Base-by-base conservation (phyloP, 2,797 vertebrate genomes). In the Agapornis canus region DNA sequence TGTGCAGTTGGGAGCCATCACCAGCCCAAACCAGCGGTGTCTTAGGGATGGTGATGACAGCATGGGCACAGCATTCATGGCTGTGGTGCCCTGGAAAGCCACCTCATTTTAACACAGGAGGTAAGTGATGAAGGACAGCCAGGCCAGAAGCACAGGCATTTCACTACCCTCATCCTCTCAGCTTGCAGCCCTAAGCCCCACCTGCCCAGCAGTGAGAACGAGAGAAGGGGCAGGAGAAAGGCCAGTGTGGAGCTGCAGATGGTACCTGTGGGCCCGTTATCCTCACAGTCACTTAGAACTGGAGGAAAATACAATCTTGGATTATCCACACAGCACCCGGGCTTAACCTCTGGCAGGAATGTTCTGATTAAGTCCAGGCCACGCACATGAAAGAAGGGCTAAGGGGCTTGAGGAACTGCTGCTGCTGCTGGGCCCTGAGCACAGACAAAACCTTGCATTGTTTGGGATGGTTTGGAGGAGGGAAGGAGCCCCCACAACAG, bases 331-430 rank as follows among this genome's bases (percentile, higher is more conserved):
- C 7, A 5, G 49, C 8, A 14, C 64, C 84, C 87, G 39, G 45
- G 65, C 57, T 96, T 96, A 92, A 92, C 45, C 82, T 94, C 76
- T 77, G 56, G 9, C 40, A 91, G 79, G 95, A 96, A 92, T 94
- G 94, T 94, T 92, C 96, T 93, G 71, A 39, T 86, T 94, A 95
- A 96, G 14, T 77, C 89, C 40, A 61, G 56, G 56, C 75, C 56
- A 40, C 0, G 0, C 68, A 82, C 3, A 21, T 6, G 10, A 77
- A 91, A 52, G 59, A 77, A 72, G 37, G 47, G 84, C 84, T 94
- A 76, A 96, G n/a, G 78, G 81, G 75, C 81, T 94, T 94, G 92
- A 73, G 81, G 75, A 92, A 43, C 31, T 16, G 65, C 59, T 26
- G 14, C 52, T 69, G 57, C 49, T 71, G 39, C 64, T 49, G 48